Evolutionary conservation across 2,797 vertebrate genomes (phyloP).

Genomic region (Cygnus olor): DNA sequence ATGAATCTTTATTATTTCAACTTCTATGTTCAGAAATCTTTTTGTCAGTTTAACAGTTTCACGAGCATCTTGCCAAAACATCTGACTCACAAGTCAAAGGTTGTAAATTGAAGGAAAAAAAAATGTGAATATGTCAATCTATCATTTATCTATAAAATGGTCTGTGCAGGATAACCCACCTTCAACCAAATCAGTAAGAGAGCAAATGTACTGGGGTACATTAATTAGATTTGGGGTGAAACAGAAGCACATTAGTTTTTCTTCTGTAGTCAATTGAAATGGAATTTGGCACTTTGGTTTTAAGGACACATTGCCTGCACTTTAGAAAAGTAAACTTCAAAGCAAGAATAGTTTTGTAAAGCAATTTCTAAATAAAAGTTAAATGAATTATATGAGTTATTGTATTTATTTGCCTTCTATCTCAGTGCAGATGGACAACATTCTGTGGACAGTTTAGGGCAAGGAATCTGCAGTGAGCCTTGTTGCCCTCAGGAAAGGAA

Average conservation of each 20-base stretch:
- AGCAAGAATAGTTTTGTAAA: neutral
- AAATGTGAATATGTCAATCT: neutral
- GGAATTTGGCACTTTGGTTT: neutral
- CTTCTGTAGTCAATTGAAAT: neutral
- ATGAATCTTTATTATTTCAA: neutral
- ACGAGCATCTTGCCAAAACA: neutral
- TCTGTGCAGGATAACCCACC: neutral
- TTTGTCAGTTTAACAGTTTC: neutral
- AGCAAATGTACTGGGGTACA: neutral
- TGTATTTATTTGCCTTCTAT: neutral
- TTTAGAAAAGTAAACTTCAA: neutral
- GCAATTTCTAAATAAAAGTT: neutral
- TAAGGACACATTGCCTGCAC: neutral
- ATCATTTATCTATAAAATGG: neutral
- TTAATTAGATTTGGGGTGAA: neutral
- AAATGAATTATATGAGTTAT: neutral
- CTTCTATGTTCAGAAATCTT: neutral
- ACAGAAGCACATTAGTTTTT: neutral
- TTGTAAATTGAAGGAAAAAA: neutral
- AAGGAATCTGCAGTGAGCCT: neutral
- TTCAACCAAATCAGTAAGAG: neutral
- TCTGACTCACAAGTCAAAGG: neutral
- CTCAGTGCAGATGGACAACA: neutral
- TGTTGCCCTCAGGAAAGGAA: slow-evolving; percentile 19
- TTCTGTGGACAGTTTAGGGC: neutral